Base-by-base conservation (phyloP, 2,888 invertebrate genomes). In the Panzeria rudis region DNA sequence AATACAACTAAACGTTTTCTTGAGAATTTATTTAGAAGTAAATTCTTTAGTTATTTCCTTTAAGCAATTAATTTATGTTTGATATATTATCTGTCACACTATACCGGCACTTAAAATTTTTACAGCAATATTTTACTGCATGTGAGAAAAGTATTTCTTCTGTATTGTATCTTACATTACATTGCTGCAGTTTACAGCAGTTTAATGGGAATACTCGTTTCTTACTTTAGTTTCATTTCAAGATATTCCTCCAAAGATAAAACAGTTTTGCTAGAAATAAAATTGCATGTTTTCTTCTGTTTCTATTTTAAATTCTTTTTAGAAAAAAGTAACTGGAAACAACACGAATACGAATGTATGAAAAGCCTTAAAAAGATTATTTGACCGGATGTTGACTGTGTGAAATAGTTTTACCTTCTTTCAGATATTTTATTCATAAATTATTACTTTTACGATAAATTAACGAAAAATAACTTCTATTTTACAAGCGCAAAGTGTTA, bases 281-380 rank as follows among this genome's bases (percentile, higher is more conserved):
- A 47, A n/a, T 47, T 47, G 47, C 47, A 47, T 47, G 47, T 47
- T 47, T 47, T 47, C 17, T 47, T 47, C n/a, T 47, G 17, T n/a
- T 47, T n/a, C 7, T 3, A 17, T n/a, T 47, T 47, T 5, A 6
- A 3, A 47, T 47, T 47, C 17, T 47, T 17, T 17, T 6, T 3
- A n/a, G 11, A 47, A 5, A 47, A 41, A 17, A n/a, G 5, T 17
- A 47, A 47, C 8, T 47, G 17, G 17, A 47, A 47, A 47, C 47
- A n/a, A 47, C 47, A 47, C 47, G 17, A 47, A 41, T 9, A 8
- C 47, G 11, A n/a, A n/a, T n/a, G n/a, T n/a, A n/a, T n/a, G n/a
- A n/a, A n/a, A n/a, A n/a, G n/a, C n/a, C n/a, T n/a, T n/a, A n/a
- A n/a, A n/a, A n/a, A 47, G n/a, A 47, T 47, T 47, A 47, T 47